A percentile compares a stretch with the other conserved stretches of the same genome.
These are phyloP conservation scores for Drosophila truncata DNA, from an alignment of 1,140 invertebrate species.

Conservation along the genomic window DNA sequence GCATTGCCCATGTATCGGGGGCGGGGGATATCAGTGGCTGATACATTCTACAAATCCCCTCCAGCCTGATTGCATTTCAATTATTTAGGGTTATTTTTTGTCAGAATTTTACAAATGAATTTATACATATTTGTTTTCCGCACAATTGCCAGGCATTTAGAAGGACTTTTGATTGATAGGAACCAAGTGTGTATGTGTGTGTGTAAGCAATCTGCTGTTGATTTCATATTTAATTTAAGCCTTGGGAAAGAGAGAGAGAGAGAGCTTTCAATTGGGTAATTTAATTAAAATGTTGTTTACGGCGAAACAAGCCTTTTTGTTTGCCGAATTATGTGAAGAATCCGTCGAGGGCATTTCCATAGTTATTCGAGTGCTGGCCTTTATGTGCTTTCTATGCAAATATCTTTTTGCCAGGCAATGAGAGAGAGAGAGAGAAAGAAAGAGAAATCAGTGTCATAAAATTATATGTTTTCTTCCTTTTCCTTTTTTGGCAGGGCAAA, in stretches of 20 bases:
- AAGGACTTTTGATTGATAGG: constrained; percentile 64
- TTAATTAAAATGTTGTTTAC: constrained; percentile 58
- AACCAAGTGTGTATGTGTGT: constrained; percentile 19
- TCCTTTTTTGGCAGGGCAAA: constrained; percentile 53
- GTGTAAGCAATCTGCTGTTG: constrained; percentile 41
- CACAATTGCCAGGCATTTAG: constrained; percentile 64
- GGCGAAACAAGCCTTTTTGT: constrained; percentile 16
- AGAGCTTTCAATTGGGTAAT: constrained; percentile 58
- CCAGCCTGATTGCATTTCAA: constrained; percentile 44
- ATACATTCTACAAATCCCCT: constrained; percentile 1
- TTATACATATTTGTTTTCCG: constrained; percentile 56
- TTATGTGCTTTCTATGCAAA: constrained; percentile 79
- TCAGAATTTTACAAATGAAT: constrained; percentile 20
- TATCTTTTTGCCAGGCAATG: constrained; percentile 26
- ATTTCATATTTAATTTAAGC: constrained; percentile 72
- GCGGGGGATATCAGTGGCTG: constrained; percentile 1
- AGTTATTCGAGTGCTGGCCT: constrained; percentile 65
- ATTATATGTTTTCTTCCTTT: constrained; percentile 71
- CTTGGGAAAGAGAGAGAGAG: too few species aligned
- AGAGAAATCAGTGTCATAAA: constrained; percentile 74
- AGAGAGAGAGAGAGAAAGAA: neutral
- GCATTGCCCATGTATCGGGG: neutral
- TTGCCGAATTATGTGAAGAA: constrained; percentile 23
- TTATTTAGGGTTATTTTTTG: constrained; percentile 27
- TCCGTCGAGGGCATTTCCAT: constrained; percentile 50